Percentiles rank a stretch among this genome's conserved stretches.
phyloP scores from a whole-genome alignment of 1,140 invertebrate genomes.

The Chymomyza costata region DNA sequence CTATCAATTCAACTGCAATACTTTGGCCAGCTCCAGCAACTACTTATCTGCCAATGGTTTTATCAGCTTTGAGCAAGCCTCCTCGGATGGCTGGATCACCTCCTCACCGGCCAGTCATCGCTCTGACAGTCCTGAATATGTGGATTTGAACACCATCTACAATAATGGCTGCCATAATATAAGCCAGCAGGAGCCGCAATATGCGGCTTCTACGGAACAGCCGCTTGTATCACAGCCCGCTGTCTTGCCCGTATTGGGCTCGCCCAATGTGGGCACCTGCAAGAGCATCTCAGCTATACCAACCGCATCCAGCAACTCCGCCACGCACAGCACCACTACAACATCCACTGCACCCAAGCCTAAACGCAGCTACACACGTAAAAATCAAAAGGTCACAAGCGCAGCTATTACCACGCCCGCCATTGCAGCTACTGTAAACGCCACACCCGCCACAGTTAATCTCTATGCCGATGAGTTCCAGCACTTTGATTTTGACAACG shows the following conservation, averaged over 20 bases:
- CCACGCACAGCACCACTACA: slow-evolving; percentile 10
- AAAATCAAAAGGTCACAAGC: slow-evolving; percentile 33
- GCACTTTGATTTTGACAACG: slow-evolving; percentile 64
- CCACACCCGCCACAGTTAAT: slow-evolving; percentile 22
- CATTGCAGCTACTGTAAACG: slow-evolving; percentile 8
- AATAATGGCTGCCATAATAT: slow-evolving; percentile 35
- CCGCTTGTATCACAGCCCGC: slow-evolving; percentile 10
- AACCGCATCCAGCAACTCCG: neutral
- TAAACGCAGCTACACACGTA: slow-evolving; percentile 62
- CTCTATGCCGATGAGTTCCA: slow-evolving; percentile 62
- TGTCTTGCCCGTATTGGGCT: slow-evolving; percentile 42
- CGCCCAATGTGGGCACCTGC: slow-evolving; percentile 62
- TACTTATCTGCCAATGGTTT: slow-evolving; percentile 62
- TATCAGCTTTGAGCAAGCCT: slow-evolving; percentile 70
- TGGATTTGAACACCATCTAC: slow-evolving; percentile 71
- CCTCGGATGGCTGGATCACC: slow-evolving; percentile 79
- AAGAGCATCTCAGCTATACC: slow-evolving; percentile 27
- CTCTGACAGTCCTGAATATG: slow-evolving; percentile 77
- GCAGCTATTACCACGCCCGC: slow-evolving; percentile 4
- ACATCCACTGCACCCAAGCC: slow-evolving; percentile 29
- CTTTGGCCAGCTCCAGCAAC: slow-evolving; percentile 54
- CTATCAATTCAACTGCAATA: slow-evolving; percentile 57
- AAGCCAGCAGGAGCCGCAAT: slow-evolving; percentile 27
- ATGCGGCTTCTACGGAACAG: slow-evolving; percentile 34
- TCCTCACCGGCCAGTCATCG: slow-evolving; percentile 79